Evolutionary conservation across 2,113 vertebrate genomes (phyloP), one percentile per base, ranked within the genome.

Genomic region (Epinephelus cyanopodus): DNA sequence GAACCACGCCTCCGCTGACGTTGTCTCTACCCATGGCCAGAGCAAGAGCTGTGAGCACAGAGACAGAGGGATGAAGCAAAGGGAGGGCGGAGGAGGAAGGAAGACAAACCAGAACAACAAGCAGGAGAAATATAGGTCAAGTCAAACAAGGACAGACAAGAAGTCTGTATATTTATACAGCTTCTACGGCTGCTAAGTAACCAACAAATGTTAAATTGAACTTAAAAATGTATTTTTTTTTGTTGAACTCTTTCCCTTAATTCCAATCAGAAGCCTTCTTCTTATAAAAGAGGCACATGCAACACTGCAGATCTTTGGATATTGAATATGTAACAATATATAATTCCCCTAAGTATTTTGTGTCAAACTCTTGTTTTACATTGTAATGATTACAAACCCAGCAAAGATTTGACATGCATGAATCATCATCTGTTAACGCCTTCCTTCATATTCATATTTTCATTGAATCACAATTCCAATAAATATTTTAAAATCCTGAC

Each of bases 11-110:
- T 2, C 95, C 95, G 3, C 95, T 95, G 68, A 92, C 95, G 56
- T 95, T 95, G 88, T 95, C 95, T 82, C 95, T 86, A 77, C 93
- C 94, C 89, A 96, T 95, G 19, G 95, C 95, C 65, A 96, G 67
- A 0, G 95, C 89, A 0, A 96, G 83, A 83, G 95, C 95, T 95
- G 89, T 7, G 48, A 54, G 61, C 29, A 62, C 3, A 53, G 60
- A 15, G 0, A 67, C 6, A 18, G 12, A 63, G 19, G 33, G 11
- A 45, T 11, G 68, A 53, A 19, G 65, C 5, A 52, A 17, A 76
- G 42, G 70, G 68, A 56, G 29, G 61, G 15, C 4, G 17, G 33
- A 60, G 33, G 61, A 52, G 2, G 47, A 8, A 37, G 17, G 7
- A 17, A 3, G 17, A 15, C 1, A 27, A 18, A 60, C 15, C 48